A percentile compares a stretch with the other conserved stretches of the same genome.
These are phyloP conservation scores for Mionectes macconnelli DNA, from an alignment of 2,113 vertebrate species.

Conservation along the genomic window DNA sequence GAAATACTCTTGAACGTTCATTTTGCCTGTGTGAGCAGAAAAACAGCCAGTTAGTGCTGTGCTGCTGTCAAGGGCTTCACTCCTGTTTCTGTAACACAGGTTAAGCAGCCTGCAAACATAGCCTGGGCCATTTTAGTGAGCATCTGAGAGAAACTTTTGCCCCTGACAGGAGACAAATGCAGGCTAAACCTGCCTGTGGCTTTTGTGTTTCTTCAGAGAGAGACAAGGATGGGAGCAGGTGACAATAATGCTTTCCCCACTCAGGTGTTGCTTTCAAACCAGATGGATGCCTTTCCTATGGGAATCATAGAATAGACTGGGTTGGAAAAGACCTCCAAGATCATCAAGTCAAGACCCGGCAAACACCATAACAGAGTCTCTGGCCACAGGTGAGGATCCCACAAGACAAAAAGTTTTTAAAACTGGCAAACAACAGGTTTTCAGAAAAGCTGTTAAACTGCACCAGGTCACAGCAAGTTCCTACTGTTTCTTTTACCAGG, in stretches of 20 bases:
- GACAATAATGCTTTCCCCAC: not conserved
- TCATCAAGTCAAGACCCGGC: too few relatives aligned
- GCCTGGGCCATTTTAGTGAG: not conserved
- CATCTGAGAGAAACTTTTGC: not conserved
- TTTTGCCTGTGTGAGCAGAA: slow-evolving; percentile 48
- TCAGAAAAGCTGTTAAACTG: not conserved
- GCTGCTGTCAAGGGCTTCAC: not conserved
- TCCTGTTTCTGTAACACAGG: not conserved
- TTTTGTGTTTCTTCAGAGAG: not conserved
- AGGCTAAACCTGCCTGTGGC: not conserved
- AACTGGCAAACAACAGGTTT: not conserved
- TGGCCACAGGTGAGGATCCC: not conserved
- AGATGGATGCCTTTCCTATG: not conserved
- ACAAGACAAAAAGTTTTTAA: not conserved
- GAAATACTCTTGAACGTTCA: slow-evolving; percentile 85
- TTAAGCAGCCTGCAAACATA: not conserved
- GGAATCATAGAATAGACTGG: too few relatives aligned
- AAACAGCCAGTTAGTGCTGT: not conserved
- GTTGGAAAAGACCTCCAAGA: too few relatives aligned
- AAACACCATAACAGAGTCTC: not conserved
- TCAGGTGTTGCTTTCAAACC: not conserved
- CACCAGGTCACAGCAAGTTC: not conserved
- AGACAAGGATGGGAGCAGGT: not conserved
- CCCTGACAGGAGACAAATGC: not conserved
- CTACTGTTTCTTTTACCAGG: not conserved